Base-by-base conservation (phyloP, 2,113 vertebrate species). In the Petaurus breviceps region DNA sequence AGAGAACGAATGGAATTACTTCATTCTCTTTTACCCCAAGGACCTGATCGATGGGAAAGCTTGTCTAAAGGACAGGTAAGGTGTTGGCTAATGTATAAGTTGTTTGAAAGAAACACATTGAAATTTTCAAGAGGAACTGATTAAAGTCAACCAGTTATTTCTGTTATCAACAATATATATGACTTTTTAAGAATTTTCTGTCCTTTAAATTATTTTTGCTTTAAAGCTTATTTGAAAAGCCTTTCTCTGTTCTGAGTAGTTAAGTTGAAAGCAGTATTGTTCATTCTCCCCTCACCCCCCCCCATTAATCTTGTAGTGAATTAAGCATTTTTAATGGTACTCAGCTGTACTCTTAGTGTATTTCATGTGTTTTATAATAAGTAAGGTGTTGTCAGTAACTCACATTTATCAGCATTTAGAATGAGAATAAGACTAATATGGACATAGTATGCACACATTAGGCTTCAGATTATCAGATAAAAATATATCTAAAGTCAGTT, bases 1-100 rank as follows among this genome's bases (percentile, higher is more conserved):
- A 98, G 99, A 96, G 99, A 99, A 98, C 99, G 99, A 92, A 99
- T 99, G 99, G 99, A 99, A 97, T 99, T 99, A 37, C 99, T 99
- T 0, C 99, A 99, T 98, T 99, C 99, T 6, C 99, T 99, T 96
- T 98, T 99, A 94, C 99, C 99, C 47, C 99, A 99, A 98, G 99
- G 99, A 55, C 99, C 99, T 25, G 99, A 99, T 97, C 98, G 99
- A 97, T 99, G 99, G 99, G 99, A 99, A 98, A 99, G 99, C 93
- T 99, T 99, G 95, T 99, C 99, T 55, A 99, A 99, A 99, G 99
- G 99, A 98, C 99, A 99, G 99, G 99, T 99, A 99, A 97, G 91
- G 51, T 91, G 91, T 96, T 96, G 26, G 46, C 1, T 97, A 53
- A 9, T 50, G 43, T 46, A 24, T 95, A 31, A 8, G 8, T 77